Conservation (phyloP, 2,797 vertebrate species). For the Masticophis lateralis region DNA sequence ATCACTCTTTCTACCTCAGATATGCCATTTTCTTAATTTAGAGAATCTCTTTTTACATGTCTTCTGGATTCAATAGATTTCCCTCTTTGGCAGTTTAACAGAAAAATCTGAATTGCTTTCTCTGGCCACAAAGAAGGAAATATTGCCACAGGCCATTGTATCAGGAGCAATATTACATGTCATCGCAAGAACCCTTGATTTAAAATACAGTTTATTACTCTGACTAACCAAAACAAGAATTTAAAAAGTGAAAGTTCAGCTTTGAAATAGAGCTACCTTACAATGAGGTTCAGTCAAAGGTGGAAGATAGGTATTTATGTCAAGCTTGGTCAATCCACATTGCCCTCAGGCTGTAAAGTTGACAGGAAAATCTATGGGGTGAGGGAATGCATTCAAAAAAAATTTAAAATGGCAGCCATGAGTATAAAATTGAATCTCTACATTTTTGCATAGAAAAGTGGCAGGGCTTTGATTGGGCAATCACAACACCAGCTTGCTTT, state of each 20-base stretch:
- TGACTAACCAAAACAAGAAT: not conserved
- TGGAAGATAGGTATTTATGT: not conserved
- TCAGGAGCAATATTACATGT: not conserved
- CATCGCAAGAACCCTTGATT: not conserved
- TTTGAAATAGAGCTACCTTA: not conserved
- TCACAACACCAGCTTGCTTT: not conserved
- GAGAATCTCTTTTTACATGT: slow-evolving; percentile 7
- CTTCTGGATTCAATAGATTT: slow-evolving; percentile 4
- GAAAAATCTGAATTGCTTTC: not conserved
- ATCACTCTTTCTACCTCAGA: slow-evolving; percentile 1
- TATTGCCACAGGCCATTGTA: not conserved
- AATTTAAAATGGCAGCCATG: not conserved
- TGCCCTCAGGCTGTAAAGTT: not conserved
- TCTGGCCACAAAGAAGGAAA: not conserved
- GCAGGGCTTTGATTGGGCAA: not conserved
- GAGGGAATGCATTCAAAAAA: not conserved
- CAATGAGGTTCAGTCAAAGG: not conserved
- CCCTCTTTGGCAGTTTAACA: not conserved
- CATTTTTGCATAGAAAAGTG: not conserved
- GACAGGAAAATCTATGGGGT: not conserved
- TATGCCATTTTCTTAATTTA: slow-evolving; percentile 26
- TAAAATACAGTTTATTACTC: not conserved
- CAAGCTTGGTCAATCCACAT: not conserved
- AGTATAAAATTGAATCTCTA: not conserved
- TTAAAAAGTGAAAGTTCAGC: not conserved